Conservation (phyloP, 2,797 vertebrate genomes). For the Gymnodraco acuticeps region DNA sequence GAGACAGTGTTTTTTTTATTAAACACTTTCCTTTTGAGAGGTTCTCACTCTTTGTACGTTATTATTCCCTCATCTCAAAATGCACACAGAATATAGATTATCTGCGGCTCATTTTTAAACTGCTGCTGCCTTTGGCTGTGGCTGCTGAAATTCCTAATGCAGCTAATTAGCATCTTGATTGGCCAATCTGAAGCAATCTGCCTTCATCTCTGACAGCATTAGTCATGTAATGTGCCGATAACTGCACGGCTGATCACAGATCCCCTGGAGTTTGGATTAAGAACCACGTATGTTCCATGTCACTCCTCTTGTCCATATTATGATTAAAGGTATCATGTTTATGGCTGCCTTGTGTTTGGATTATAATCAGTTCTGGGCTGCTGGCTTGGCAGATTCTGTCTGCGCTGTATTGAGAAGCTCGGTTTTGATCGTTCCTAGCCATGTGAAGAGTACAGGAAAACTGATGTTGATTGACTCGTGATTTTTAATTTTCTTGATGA, state of each 20-base stretch:
- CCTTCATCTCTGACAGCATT: constrained; percentile 54
- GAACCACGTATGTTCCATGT: constrained; percentile 22
- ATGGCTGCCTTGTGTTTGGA: not conserved
- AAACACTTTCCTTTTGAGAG: constrained; percentile 13
- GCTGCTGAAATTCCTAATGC: constrained; percentile 46
- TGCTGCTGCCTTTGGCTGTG: constrained; percentile 46
- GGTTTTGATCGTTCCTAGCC: not conserved
- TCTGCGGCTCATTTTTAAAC: constrained; percentile 43
- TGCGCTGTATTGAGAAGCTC: not conserved
- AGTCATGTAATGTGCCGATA: constrained; percentile 59
- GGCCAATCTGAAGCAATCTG: constrained; percentile 58
- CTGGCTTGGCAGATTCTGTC: not conserved
- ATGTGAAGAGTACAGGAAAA: not conserved
- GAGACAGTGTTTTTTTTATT: constrained; percentile 28
- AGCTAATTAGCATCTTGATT: constrained; percentile 71
- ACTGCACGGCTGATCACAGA: constrained; percentile 41
- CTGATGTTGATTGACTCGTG: not conserved
- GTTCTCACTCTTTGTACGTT: constrained; percentile 27
- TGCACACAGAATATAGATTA: constrained; percentile 56
- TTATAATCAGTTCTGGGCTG: not conserved
- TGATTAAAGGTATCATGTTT: not conserved
- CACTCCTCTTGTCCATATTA: constrained; percentile 25
- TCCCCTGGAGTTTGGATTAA: constrained; percentile 49
- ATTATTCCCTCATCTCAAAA: constrained; percentile 25
- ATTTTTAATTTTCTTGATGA: not conserved